Conservation (phyloP, 2,888 invertebrate species). For the Eristalis intricaria region DNA sequence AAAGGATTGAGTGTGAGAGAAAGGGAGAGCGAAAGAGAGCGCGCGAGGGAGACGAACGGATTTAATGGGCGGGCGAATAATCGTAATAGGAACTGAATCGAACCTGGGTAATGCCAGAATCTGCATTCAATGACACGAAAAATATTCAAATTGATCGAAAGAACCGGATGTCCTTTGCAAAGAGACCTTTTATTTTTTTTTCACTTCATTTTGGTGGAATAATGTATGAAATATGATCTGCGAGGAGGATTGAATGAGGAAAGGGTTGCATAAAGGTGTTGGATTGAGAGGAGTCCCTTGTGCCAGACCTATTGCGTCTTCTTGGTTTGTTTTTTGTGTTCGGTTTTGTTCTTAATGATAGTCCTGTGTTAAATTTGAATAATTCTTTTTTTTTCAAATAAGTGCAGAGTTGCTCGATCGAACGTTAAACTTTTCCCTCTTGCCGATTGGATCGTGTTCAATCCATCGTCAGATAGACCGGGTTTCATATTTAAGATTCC, state of each 20-base stretch:
- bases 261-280: conserved; percentile 67
- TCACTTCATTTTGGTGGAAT: conserved; percentile 30
- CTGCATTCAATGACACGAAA: conserved; percentile 75
- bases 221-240: conserved; percentile 68
- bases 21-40: neutral
- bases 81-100: conserved; percentile 72
- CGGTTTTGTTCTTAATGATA: conserved; percentile 46
- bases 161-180: conserved; percentile 69
- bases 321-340: neutral
- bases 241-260: conserved; percentile 36
- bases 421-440: neutral
- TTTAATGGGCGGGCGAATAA: conserved; percentile 70
- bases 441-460: neutral
- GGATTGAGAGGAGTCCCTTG: conserved; percentile 17
- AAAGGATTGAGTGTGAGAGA: conserved; percentile 6
- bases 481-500: no score
- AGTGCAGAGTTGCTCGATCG: neutral
- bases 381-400: neutral
- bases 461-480: neutral
- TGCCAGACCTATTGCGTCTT: conserved; percentile 14
- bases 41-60: neutral
- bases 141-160: conserved; percentile 75
- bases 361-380: conserved; percentile 1
- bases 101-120: conserved; percentile 73
- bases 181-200: conserved; percentile 25